Evolutionary conservation across 2,888 invertebrate genomes (phyloP).

Genomic region (Drosophila niveifrons): DNA sequence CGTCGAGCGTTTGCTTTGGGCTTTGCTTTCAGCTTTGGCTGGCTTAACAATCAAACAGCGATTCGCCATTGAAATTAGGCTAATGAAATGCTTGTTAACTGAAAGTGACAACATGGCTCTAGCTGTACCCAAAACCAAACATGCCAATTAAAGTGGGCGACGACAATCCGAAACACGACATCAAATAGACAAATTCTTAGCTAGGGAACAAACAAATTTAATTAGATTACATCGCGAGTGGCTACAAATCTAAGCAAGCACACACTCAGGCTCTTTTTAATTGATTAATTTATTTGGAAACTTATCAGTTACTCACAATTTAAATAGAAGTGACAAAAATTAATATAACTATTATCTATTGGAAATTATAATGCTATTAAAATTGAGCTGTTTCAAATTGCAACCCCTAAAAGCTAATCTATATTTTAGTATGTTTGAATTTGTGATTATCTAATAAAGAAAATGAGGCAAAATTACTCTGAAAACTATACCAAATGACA

Average conservation of each 20-base stretch:
- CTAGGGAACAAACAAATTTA: constrained; percentile 10
- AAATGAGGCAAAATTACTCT: no score
- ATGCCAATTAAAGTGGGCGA: constrained; percentile 29
- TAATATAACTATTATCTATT: no score
- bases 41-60: constrained; percentile 46
- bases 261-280: neutral
- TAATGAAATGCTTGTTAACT: constrained; percentile 74
- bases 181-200: constrained; percentile 15
- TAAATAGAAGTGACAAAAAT: no score
- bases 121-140: constrained; percentile 24
- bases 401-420: no score
- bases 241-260: neutral
- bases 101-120: constrained; percentile 59
- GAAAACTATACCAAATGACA: no score
- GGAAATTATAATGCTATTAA: no score
- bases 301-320: no score
- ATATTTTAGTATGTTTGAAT: no score
- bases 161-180: constrained; percentile 5
- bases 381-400: no score
- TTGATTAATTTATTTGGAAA: neutral
- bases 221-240: constrained; percentile 12
- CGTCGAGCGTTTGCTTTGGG: constrained; percentile 12
- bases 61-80: constrained; percentile 64
- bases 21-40: constrained; percentile 32
- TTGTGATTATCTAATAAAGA: no score